phyloP scores from a whole-genome alignment of 1,140 invertebrate genomes.

The Lasaia peninsularis region DNA sequence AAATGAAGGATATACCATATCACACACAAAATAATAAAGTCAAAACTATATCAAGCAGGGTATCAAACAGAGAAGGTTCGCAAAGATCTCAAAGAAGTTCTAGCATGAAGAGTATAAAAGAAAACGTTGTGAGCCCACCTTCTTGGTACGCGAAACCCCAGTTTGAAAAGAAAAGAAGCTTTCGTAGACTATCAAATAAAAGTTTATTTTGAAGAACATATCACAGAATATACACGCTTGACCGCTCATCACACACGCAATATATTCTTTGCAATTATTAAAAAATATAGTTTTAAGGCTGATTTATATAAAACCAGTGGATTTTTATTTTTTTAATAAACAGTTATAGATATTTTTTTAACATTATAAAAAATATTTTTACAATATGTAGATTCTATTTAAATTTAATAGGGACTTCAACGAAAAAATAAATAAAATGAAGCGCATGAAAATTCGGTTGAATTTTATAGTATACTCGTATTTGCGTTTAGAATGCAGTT shows the following conservation, averaged over 20 bases:
- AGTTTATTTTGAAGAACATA: slow-evolving; percentile 27
- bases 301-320: no score
- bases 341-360: no score
- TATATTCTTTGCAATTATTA: background rate
- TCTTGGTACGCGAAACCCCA: slow-evolving; percentile 72
- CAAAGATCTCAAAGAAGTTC: slow-evolving; percentile 49
- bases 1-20: slow-evolving; percentile 73
- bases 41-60: slow-evolving; percentile 51
- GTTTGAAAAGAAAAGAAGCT: slow-evolving; percentile 65
- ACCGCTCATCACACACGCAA: background rate
- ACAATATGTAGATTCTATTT: no score
- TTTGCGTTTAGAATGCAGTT: no score
- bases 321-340: no score
- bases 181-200: slow-evolving; percentile 43
- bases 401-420: no score
- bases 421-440: no score
- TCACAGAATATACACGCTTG: background rate
- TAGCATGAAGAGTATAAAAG: slow-evolving; percentile 64
- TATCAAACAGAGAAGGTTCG: slow-evolving; percentile 55
- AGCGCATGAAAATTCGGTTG: no score
- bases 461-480: no score
- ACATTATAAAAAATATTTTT: no score
- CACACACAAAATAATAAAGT: slow-evolving; percentile 32
- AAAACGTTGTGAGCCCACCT: slow-evolving; percentile 58
- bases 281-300: background rate